Evolutionary conservation across 2,797 vertebrate genomes (phyloP).

Genomic region (Aldrovandia affinis): DNA sequence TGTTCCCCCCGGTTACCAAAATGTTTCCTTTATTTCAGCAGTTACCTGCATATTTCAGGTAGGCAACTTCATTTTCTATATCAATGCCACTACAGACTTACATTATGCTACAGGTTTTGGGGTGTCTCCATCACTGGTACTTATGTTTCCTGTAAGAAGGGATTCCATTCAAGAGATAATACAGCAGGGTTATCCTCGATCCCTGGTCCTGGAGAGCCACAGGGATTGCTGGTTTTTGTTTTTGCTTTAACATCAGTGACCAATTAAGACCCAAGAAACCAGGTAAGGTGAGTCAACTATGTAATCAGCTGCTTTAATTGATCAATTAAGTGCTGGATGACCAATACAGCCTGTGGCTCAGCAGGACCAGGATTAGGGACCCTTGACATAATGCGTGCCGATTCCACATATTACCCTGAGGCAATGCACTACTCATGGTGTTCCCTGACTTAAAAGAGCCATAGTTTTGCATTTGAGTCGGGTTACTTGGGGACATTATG

Average conservation of each 20-base stretch:
- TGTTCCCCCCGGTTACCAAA: too few relatives aligned
- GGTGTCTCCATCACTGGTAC: neutral
- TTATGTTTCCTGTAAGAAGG: neutral
- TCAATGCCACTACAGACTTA: too few relatives aligned
- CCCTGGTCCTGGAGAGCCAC: too few relatives aligned
- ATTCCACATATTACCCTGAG: neutral
- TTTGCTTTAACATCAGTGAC: too few relatives aligned
- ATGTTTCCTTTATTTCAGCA: too few relatives aligned
- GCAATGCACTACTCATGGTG: neutral
- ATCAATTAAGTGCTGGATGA: neutral
- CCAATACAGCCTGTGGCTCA: neutral
- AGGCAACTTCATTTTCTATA: too few relatives aligned
- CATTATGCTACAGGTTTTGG: neutral
- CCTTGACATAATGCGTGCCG: neutral
- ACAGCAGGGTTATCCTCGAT: too few relatives aligned
- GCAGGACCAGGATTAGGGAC: neutral
- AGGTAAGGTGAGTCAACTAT: neutral
- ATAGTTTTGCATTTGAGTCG: too few relatives aligned
- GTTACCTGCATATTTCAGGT: too few relatives aligned
- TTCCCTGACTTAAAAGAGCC: too few relatives aligned
- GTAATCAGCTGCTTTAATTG: neutral
- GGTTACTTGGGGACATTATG: neutral
- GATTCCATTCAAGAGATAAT: neutral
- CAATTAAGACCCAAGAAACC: too few relatives aligned
- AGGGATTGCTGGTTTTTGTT: too few relatives aligned